These are phyloP conservation scores for Panopea generosa DNA, from an alignment of 2,888 invertebrate species.

Conservation along the genomic window DNA sequence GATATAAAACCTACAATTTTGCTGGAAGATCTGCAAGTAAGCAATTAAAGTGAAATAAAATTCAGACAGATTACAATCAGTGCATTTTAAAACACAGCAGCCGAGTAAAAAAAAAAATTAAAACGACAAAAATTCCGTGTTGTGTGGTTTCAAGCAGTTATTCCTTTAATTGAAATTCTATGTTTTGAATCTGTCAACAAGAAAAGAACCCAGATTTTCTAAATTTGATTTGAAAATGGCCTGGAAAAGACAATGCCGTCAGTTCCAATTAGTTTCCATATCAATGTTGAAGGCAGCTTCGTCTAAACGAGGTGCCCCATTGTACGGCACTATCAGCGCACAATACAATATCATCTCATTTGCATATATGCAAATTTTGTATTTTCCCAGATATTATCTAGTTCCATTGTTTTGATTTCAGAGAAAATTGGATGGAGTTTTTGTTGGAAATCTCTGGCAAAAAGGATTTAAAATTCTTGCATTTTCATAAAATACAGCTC, in stretches of 20 bases:
- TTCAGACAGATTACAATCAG: too few species aligned
- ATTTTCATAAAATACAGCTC: too few species aligned
- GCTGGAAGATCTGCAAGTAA: too few species aligned
- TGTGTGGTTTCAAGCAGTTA: too few species aligned
- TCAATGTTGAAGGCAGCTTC: constrained; percentile 9
- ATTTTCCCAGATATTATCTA: constrained; percentile 59
- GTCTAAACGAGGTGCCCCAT: constrained; percentile 27
- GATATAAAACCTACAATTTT: too few species aligned
- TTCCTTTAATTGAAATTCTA: constrained; percentile 48
- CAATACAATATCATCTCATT: constrained; percentile 36
- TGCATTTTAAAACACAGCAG: too few species aligned
- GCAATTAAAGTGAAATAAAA: too few species aligned
- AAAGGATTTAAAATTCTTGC: too few species aligned
- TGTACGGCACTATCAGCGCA: constrained; percentile 11
- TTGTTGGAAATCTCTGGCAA: neutral
- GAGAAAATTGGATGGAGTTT: neutral
- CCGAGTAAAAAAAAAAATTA: too few species aligned
- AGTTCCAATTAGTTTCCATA: constrained; percentile 52
- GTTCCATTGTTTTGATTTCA: constrained; percentile 47
- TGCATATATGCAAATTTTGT: constrained; percentile 64
- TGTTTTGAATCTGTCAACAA: constrained; percentile 55
- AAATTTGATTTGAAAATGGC: constrained; percentile 57
- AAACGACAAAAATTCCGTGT: too few species aligned
- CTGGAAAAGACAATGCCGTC: constrained; percentile 54
- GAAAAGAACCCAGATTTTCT: constrained; percentile 42